Evolutionary conservation across 2,888 invertebrate species (phyloP), one percentile per base, ranked within the genome.

Genomic region (Ochlodes sylvanus): DNA sequence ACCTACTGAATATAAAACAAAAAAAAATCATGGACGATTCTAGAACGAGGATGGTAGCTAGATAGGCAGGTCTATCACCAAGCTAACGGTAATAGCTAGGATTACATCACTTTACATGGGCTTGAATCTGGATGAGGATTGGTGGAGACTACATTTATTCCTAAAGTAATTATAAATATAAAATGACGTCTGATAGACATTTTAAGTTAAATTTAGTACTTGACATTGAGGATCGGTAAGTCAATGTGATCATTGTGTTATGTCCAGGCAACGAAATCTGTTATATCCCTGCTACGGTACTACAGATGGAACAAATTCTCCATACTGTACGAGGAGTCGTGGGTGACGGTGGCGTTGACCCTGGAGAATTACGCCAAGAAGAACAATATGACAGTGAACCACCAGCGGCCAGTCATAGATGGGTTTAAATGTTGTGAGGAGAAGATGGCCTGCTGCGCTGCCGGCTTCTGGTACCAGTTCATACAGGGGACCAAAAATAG

Each of bases 291-390:
- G 69, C 93, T 99, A 79, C 94, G 96, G 68, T 97, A 98, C 91
- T 98, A 98, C 93, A 95, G 97, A 79, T 99, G 99, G 99, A 95
- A 96, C 77, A 98, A 98, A 86, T 99, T 99, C 90, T 96, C 98
- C 21, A 97, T 99, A 71, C 94, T 98, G 57, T 96, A 97, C 79
- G 98, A 98, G 84, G 96, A 96, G 79, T 94, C 95, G 5, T 97
- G 97, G 96, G 94, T 95, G 77, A 96, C 96, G 1, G 98, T 98
- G 21, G 98, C 98, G 0, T 92, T 96, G 75, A 97, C 97, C 1
- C 90, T 99, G 70, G 95, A 96, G 83, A 94, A 96, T 73, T 96
- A 97, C 84, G 98, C 98, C 0, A 92, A 94, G 76, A 93, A 94
- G 75, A 94, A 95, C 81, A 97, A 97, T 84, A 96, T 98, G 95